These are phyloP conservation scores for Myrmecophaga tridactyla DNA, from an alignment of 2,113 vertebrate genomes.

Conservation along the genomic window DNA sequence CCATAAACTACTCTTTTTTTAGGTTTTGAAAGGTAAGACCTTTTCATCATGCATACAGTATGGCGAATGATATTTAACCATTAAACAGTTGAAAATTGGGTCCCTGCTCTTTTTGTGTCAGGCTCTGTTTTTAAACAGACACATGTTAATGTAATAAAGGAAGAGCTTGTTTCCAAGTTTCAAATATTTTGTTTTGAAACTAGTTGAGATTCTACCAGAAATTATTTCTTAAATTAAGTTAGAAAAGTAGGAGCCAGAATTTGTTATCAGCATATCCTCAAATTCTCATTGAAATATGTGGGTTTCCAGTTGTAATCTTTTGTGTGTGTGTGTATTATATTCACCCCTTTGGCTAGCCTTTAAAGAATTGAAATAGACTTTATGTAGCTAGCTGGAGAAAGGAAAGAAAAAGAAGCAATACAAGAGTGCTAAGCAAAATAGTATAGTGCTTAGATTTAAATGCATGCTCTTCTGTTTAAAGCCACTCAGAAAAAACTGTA, in stretches of 20 bases:
- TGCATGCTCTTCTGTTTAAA: neutral
- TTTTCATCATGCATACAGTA: conserved; percentile 13
- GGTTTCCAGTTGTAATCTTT: neutral
- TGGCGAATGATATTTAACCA: conserved; percentile 7
- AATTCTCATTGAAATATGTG: neutral
- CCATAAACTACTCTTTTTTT: neutral
- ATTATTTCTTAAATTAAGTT: conserved; percentile 35
- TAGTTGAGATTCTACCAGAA: neutral
- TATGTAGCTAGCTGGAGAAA: neutral
- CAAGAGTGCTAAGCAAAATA: neutral
- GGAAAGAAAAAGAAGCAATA: neutral
- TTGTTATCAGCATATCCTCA: neutral
- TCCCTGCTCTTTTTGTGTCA: conserved; percentile 12
- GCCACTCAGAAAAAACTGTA: neutral
- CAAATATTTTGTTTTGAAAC: conserved; percentile 37
- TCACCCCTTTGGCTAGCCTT: neutral
- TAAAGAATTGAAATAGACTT: conserved; percentile 4
- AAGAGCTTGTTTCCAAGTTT: conserved; percentile 34
- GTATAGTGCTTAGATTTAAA: neutral
- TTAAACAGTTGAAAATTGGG: neutral
- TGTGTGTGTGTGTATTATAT: conserved; percentile 4
- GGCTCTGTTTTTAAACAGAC: conserved; percentile 15
- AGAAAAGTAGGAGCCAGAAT: conserved; percentile 8
- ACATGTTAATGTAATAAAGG: neutral
- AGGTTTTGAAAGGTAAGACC: conserved; percentile 64